Evolutionary conservation across 1,140 invertebrate genomes (phyloP), one percentile per base, ranked within the genome.

Genomic region (Stegodyphus dumicola): DNA sequence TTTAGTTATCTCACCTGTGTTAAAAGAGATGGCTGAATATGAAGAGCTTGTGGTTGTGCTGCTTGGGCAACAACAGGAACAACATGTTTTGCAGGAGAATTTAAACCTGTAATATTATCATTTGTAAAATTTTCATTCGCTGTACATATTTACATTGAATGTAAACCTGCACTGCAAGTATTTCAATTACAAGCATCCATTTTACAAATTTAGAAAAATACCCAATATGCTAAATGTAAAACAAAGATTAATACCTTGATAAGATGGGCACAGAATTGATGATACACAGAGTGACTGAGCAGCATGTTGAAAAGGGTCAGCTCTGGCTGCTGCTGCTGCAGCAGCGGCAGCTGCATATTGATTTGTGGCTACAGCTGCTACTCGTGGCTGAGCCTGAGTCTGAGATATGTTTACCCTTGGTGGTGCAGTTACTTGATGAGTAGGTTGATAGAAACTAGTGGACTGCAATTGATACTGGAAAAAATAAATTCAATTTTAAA

Each of bases 381-480:
- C 87, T 66, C 89, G 88, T 18, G 87, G 88, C 53, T 89, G 88
- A 71, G 88, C 89, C 56, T 89, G 88, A 49, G 89, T 88, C 33
- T 90, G 88, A 10, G 88, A 88, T 75, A 89, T 88, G 79, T 88
- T 89, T 7, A 90, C 86, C 51, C 89, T 88, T 69, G 90, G 89
- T 65, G 88, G 87, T 33, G 89, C 88, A 66, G 89, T 85, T 54
- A 88, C 85, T 85, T 87, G 88, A 77, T 88, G 88, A 79, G 89
- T 83, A 56, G 90, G 88, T 79, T 90, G 90, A 79, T 91, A 91
- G 18, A 90, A 88, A 64, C 87, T 77, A 15, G 90, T 89, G 67
- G 91, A 96, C 90, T 97, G 97, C 88, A 98, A 93, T 89, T 96
- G 95, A 91, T 97, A 98, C 94, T 96, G 91, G 65, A 92, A 75